These are phyloP conservation scores for Hypolimnas misippus DNA, from an alignment of 2,888 invertebrate genomes.

Conservation along the genomic window DNA sequence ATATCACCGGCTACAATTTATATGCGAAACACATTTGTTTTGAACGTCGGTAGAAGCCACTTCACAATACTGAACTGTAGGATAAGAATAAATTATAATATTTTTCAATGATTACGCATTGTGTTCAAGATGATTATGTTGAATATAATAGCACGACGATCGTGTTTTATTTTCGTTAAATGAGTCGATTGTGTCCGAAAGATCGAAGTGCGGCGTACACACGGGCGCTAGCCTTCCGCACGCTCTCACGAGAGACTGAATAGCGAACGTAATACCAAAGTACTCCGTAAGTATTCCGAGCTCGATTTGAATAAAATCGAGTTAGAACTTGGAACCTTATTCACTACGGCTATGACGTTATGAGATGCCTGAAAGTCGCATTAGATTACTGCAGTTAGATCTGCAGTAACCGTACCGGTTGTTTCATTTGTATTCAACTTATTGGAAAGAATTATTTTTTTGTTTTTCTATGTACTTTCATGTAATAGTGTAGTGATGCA, in stretches of 20 bases:
- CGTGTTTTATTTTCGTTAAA: constrained; percentile 28
- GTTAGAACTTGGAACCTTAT: constrained; percentile 33
- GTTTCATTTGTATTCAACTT: not conserved
- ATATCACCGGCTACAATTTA: constrained; percentile 26
- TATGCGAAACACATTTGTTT: constrained; percentile 22
- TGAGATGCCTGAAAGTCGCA: constrained; percentile 23
- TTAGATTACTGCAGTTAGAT: constrained; percentile 8
- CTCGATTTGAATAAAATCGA: constrained; percentile 19
- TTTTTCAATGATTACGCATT: constrained; percentile 41
- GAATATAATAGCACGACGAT: constrained; percentile 26
- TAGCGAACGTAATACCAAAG: constrained; percentile 14
- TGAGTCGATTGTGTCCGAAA: constrained; percentile 31
- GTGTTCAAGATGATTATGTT: constrained; percentile 34
- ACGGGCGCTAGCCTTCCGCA: constrained; percentile 28
- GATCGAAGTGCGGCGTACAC: constrained; percentile 32
- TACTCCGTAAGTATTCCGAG: constrained; percentile 26
- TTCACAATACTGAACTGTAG: constrained; percentile 33
- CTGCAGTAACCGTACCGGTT: constrained; percentile 2
- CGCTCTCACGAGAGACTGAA: constrained; percentile 42
- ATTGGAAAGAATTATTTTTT: not conserved
- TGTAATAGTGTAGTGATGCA: constrained; percentile 9
- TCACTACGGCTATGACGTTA: constrained; percentile 24
- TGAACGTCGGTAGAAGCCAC: constrained; percentile 22
- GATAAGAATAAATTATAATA: constrained; percentile 40
- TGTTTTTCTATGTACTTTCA: constrained; percentile 16